Base-by-base conservation (phyloP, 1,140 invertebrate genomes). In the Pseudomyrmex sp. region DNA sequence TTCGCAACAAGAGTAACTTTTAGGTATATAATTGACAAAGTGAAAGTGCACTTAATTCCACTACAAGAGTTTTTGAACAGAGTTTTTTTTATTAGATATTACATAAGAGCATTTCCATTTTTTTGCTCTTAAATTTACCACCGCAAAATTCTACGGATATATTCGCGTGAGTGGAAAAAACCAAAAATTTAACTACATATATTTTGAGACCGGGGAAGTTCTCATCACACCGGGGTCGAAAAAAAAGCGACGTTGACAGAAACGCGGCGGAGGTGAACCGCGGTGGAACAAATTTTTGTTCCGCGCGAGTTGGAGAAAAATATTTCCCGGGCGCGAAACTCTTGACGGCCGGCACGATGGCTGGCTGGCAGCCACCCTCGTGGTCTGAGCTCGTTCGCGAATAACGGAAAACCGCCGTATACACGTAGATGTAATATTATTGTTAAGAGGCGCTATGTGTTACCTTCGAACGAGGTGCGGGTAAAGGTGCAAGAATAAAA, bases 371-470 rank as follows among this genome's bases (percentile, higher is more conserved):
- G 54, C 18, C 66, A 68, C 48, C 18, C 61, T 72, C 65, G 52
- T 35, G 63, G 23, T 52, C 46, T 44, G 1, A 23, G 46, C 69
- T 87, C 46, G 23, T 63, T 50, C 44, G 15, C 62, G 54, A 13
- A 46, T 50, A 59, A 59, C 26, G 61, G 8, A 58, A 35, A 62
- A 52, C 35, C 20, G 15, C 23, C 80, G 73, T 73, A 82, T 20
- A 68, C 63, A 80, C 46, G 61, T 72, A 66, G 59, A 76, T 62
- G 69, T 65, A 89, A 86, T 85, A 86, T 76, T 86, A 59, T 88
- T 74, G 79, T 79, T 85, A 80, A 88, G 13, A 46, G 72, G 35
- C 18, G 44, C 1, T 23, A 50, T 54, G 44, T 26, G 72, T 88
- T 76, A 84, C 54, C 62, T 88, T 76, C 54, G 80, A 86, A 77